Evolutionary conservation across 1,140 invertebrate genomes (phyloP), one percentile per base, ranked within the genome.

Genomic region (Stegodyphus mimosarum): DNA sequence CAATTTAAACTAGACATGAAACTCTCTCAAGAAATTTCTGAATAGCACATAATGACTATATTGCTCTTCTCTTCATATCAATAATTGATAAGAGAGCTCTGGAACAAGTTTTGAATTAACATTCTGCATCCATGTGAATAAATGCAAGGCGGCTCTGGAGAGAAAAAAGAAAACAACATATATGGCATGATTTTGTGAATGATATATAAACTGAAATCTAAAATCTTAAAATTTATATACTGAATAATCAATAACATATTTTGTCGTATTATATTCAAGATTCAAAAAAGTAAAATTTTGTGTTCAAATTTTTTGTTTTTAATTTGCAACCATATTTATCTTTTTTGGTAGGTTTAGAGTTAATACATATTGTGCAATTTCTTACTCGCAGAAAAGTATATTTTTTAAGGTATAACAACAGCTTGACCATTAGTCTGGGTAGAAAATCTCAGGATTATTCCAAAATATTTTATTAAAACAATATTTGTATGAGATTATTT

Each of bases 81-180:
- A 9, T 9, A 53, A n/a, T n/a, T 17, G 53, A 10, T 33, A 53
- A 50, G 17, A 17, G 17, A 15, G 9, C 15, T 17, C 17, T 53
- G 13, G 33, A 33, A 33, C 33, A 33, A 33, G 33, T 49, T 50
- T 48, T 49, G 18, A 49, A 9, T 51, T 48, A 71, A 70, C 11
- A 78, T 7, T 66, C 49, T 33, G 13, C 77, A 55, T 80, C 77
- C 69, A 80, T 55, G 67, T 80, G 11, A n/a, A 80, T 55, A 55
- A 80, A 80, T 67, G 77, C 77, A 70, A 80, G 69, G 49, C 77
- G 77, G 17, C 77, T 80, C 77, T 80, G 60, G 0, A 78, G 67
- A 69, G 17, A 71, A 71, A 70, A 53, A 69, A 79, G 33, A 6
- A 53, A 67, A 67, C 7, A 7, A 18, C 17, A 67, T 15, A 7